These are phyloP conservation scores for Cnemophilus loriae DNA, from an alignment of 2,113 vertebrate genomes.

Conservation along the genomic window DNA sequence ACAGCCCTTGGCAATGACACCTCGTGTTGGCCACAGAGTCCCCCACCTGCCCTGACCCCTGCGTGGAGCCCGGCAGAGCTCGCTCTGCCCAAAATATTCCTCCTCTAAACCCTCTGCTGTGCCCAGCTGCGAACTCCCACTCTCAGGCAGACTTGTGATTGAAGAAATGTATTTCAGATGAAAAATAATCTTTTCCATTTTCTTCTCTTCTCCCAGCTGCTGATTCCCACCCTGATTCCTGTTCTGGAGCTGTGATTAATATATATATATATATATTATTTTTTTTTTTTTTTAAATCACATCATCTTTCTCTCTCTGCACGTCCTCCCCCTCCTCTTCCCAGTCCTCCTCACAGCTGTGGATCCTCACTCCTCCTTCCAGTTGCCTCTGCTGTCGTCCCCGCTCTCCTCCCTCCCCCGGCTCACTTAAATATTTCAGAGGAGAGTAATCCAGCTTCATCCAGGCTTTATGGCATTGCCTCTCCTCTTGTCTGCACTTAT, in stretches of 20 bases:
- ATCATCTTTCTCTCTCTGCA: slow-evolving; percentile 37
- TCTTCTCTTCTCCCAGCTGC: slow-evolving; percentile 65
- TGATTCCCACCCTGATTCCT: slow-evolving; percentile 61
- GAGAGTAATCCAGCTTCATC: slow-evolving; percentile 20
- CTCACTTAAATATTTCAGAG: slow-evolving; percentile 42
- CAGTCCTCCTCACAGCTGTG: slow-evolving; percentile 60
- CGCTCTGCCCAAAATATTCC: not conserved
- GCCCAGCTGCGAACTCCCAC: slow-evolving; percentile 54
- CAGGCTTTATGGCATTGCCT: not conserved
- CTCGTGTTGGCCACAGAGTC: not conserved
- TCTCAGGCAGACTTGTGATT: slow-evolving; percentile 9
- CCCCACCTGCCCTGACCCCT: not conserved
- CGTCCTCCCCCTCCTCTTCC: slow-evolving; percentile 4
- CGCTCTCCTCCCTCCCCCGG: not conserved
- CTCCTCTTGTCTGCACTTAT: not conserved
- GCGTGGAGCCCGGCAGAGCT: not conserved
- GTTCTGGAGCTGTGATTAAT: slow-evolving; percentile 63
- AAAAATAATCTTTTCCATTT: slow-evolving; percentile 66
- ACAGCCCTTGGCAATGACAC: not conserved
- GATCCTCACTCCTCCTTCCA: slow-evolving; percentile 27
- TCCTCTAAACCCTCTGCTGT: not conserved
- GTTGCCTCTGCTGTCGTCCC: not conserved
- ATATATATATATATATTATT: no score
- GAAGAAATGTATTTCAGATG: slow-evolving; percentile 57
- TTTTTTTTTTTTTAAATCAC: not conserved